Base-by-base conservation (phyloP, 1,140 invertebrate genomes). In the Papilio machaon region DNA sequence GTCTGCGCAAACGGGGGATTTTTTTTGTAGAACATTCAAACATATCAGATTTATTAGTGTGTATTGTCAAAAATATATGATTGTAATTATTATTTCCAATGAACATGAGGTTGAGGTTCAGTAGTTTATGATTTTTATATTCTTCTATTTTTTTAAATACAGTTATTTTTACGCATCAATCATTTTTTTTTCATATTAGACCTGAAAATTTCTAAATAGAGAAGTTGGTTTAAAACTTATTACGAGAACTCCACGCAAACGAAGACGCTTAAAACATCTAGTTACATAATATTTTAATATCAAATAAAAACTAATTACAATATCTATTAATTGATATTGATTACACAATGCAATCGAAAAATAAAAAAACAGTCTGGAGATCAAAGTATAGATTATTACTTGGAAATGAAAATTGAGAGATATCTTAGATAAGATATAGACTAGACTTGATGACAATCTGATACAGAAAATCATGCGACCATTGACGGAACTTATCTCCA, bases 331-430 rank as follows among this genome's bases (percentile, higher is more conserved):
- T 35, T 64, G 60, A 35, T 35, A 70, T 38, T 35, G 64, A 70
- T 70, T 70, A 13, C 64, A 70, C 2, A 70, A 70, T 70, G 64
- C 10, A 70, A 64, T 70, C 64, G 30, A 9, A 23, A 15, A 70
- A 70, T 1, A 30, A 2, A 70, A 70, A 70, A 70, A 70, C 30
- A 70, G 64, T 70, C 64, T 70, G 15, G 64, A 70, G 64, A 70
- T 70, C 30, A 70, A 70, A 70, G 23, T 30, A 70, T 70, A 70
- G 35, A 70, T 35, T 15, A 70, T 70, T 70, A 70, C 64, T 70
- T 35, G 64, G 64, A 70, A 70, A 35, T 70, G 11, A 70, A 38
- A 35, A 70, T 70, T 10, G 30, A 4, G 2, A 70, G 64, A 70
- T 70, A 35, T 64, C 23, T 30, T 38, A 70, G 64, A 70, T 70